Conservation (phyloP, 2,888 invertebrate genomes). For the Sarcophaga caerulescens region DNA sequence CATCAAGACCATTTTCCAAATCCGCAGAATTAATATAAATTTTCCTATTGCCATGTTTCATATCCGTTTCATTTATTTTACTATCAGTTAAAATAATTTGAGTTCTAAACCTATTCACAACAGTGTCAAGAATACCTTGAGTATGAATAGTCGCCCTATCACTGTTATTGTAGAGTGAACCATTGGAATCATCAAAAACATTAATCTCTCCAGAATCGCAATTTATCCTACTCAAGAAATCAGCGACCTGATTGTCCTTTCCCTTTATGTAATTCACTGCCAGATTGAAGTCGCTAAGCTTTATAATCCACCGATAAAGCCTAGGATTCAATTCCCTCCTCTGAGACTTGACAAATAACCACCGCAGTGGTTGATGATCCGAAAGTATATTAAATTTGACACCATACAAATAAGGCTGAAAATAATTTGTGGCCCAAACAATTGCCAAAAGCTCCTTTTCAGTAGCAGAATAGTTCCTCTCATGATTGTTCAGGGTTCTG, state of each 20-base stretch:
- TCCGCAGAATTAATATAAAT: conserved; percentile 45
- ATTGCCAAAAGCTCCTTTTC: conserved; percentile 44
- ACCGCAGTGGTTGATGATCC: conserved; percentile 19
- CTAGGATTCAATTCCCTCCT: neutral
- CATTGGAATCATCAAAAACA: conserved; percentile 2
- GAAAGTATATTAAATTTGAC: conserved; percentile 11
- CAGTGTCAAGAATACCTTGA: conserved; percentile 37
- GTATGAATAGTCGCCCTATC: conserved; percentile 29
- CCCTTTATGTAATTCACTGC: conserved; percentile 33
- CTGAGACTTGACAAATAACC: conserved; percentile 42
- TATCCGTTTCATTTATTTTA: conserved; percentile 28
- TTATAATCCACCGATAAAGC: conserved; percentile 7
- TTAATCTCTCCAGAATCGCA: conserved; percentile 25
- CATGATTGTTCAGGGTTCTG: conserved; percentile 57
- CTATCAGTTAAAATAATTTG: conserved; percentile 38
- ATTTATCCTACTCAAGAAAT: conserved; percentile 40
- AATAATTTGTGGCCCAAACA: no score
- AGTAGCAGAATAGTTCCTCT: conserved; percentile 55
- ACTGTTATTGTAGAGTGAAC: conserved; percentile 25
- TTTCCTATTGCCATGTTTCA: conserved; percentile 33
- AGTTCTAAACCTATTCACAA: conserved; percentile 22
- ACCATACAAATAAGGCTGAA: no score
- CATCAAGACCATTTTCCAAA: conserved; percentile 28
- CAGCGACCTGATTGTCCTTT: conserved; percentile 33
- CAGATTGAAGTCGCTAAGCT: conserved; percentile 37